Percentiles rank a stretch among this genome's conserved stretches.
These are phyloP conservation scores for Pungitius pungitius DNA, from an alignment of 2,113 vertebrate species.

Conservation along the genomic window DNA sequence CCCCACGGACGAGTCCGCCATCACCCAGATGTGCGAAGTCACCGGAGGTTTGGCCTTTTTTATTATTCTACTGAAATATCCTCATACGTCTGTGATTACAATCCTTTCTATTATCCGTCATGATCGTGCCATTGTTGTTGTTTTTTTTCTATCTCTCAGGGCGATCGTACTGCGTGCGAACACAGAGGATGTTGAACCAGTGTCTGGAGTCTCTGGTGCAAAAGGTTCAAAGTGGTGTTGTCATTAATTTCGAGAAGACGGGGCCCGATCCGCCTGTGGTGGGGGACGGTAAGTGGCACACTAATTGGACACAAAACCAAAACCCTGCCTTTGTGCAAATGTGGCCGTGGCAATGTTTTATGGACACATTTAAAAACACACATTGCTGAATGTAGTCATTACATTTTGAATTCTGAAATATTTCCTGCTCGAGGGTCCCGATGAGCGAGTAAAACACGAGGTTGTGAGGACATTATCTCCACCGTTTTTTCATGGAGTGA, in stretches of 20 bases:
- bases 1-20: constrained; percentile 94
- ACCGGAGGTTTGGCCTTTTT: constrained; percentile 87
- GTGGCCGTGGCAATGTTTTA: neutral
- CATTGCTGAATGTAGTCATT: neutral
- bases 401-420: constrained; percentile 1
- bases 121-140: neutral
- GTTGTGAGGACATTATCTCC: neutral
- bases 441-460: neutral
- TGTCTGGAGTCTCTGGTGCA: constrained; percentile 97
- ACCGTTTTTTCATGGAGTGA: neutral
- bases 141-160: constrained; percentile 73
- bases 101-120: neutral
- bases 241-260: constrained; percentile 97
- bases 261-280: constrained; percentile 90
- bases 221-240: constrained; percentile 96
- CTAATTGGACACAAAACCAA: neutral
- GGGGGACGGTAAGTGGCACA: constrained; percentile 62
- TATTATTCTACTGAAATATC: neutral
- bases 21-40: constrained; percentile 99
- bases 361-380: neutral
- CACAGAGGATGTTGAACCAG: constrained; percentile 96
- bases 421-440: neutral
- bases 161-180: constrained; percentile 94
- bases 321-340: neutral
- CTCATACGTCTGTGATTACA: no score